Base-by-base conservation (phyloP, 2,797 vertebrate species). In the Monodelphis domestica region DNA sequence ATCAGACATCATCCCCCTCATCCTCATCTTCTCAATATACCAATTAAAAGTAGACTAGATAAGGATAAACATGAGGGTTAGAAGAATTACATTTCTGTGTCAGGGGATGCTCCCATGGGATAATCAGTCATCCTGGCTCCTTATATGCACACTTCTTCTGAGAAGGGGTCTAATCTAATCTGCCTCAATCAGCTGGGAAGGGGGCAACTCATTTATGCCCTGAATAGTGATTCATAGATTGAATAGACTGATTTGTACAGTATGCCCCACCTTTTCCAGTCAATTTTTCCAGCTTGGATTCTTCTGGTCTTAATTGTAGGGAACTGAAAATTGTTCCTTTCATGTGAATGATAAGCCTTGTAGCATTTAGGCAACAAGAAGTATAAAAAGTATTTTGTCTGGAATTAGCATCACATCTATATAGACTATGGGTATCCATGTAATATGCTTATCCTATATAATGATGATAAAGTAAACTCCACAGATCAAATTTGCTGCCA, bases 391-490 rank as follows among this genome's bases (percentile, higher is more conserved):
- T 12, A 5, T 90, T 45, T 91, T 2, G 17, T 2, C 4, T 50
- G 54, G 59, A 91, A 84, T 0, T 84, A 50, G 30, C 5, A 6
- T 91, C 14, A 95, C 4, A 24, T 53, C 21, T 52, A 10, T 30
- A 28, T 38, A 84, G 89, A 51, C 88, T 94, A 94, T 30, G 30
- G 45, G 89, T 52, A 45, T 56, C 52, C 57, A 90, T 95, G 90
- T 14, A 53, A 90, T 52, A 90, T 92, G 59, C 90, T 94, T 93
- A 24, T n/a, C 28, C 91, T 88, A 91, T n/a, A 1, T 12, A 38
- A 54, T 87, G 90, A n/a, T 53, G 26, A 30, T 91, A 70, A 52
- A 90, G 89, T 93, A 90, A 94, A 92, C 94, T 90, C 87, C 70
- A 45, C 38, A 90, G 12, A 24, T 59, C 59, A 70, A 87, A 90